Conservation (phyloP, 2,797 vertebrate species). For the Apogon talboti region DNA sequence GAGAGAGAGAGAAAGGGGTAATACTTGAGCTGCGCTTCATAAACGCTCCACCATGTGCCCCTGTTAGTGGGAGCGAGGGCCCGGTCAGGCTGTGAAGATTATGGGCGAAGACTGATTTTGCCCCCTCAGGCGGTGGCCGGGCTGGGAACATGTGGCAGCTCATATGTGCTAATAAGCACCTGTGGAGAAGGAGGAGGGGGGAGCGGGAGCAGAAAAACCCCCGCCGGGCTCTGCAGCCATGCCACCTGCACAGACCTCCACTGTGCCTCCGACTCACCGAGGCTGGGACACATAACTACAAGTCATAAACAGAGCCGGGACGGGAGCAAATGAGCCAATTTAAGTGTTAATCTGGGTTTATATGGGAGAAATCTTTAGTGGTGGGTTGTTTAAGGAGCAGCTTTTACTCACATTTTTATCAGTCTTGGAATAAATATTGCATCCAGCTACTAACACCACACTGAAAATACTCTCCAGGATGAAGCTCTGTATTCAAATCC, state of each 20-base stretch:
- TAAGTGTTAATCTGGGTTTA: conserved; percentile 13
- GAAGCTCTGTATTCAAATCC: no score
- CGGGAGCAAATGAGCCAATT: conserved; percentile 27
- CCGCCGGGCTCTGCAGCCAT: conserved; percentile 75
- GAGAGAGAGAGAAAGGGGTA: conserved; percentile 49
- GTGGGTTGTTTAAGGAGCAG: background rate
- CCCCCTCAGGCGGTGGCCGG: conserved; percentile 78
- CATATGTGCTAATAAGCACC: conserved; percentile 89
- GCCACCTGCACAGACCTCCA: conserved; percentile 85
- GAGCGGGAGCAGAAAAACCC: conserved; percentile 67
- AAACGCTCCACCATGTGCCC: conserved; percentile 77
- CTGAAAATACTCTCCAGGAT: no score
- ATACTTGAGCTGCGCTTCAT: conserved; percentile 73
- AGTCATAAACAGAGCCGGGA: conserved; percentile 33
- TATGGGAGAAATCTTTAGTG: conserved; percentile 13
- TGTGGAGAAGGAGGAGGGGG: conserved; percentile 79
- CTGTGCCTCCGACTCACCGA: conserved; percentile 69
- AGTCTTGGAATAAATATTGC: no score
- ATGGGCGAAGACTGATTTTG: conserved; percentile 83
- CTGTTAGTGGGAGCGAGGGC: conserved; percentile 69
- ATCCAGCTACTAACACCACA: no score
- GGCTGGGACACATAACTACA: conserved; percentile 49
- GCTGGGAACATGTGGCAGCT: conserved; percentile 86
- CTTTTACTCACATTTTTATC: no score
- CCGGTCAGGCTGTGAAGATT: conserved; percentile 83